Conservation (phyloP, 2,113 vertebrate species). For the Hydrochoerus hydrochaeris region DNA sequence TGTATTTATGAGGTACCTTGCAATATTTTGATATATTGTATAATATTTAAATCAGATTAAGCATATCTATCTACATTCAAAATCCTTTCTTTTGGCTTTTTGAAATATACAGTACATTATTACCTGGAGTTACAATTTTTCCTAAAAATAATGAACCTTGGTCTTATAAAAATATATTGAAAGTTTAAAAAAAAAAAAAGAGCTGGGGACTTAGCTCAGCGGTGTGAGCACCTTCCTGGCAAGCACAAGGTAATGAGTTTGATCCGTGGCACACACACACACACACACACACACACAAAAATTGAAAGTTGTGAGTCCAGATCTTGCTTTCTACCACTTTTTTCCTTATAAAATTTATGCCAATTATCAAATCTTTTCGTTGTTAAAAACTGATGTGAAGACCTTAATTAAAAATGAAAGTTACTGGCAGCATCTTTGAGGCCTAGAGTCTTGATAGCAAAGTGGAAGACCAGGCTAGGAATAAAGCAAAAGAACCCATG, state of each 20-base stretch:
- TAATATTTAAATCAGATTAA: background rate
- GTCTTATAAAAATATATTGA: background rate
- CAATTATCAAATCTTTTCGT: background rate
- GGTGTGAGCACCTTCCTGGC: too few species aligned
- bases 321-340: background rate
- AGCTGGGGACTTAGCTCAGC: too few species aligned
- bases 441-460: background rate
- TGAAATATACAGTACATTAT: background rate
- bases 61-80: background rate
- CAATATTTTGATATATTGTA: background rate
- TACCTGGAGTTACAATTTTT: background rate
- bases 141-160: too few species aligned
- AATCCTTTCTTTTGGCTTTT: background rate
- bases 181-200: background rate
- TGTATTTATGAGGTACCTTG: background rate
- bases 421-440: background rate
- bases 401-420: background rate
- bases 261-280: too few species aligned
- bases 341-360: background rate
- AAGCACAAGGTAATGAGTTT: too few species aligned
- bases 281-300: too few species aligned
- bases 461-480: background rate
- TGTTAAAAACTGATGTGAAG: conserved; percentile 11
- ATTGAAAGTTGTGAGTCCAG: background rate
- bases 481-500: background rate